Evolutionary conservation across 2,797 vertebrate species (phyloP).

Genomic region (Vireo griseus): DNA sequence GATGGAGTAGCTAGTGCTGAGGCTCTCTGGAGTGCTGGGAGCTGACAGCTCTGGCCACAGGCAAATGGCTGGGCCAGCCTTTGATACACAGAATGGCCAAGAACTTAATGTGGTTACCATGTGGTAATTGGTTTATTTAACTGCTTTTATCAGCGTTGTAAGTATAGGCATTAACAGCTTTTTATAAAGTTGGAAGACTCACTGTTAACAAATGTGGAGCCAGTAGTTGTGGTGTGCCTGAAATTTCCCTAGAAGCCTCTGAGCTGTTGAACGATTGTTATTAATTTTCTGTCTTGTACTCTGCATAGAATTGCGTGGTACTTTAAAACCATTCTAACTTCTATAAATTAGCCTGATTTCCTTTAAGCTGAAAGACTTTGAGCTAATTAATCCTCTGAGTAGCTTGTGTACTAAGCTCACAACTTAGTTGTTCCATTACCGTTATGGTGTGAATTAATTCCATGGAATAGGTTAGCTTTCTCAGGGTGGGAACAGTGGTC

Average conservation of each 20-base stretch:
- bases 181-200: background rate
- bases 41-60: background rate
- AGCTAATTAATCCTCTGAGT: conserved; percentile 9
- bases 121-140: background rate
- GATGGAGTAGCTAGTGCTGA: background rate
- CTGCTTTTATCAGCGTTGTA: background rate
- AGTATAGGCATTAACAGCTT: background rate
- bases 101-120: background rate
- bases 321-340: background rate
- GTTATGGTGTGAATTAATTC: background rate
- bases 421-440: background rate
- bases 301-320: background rate
- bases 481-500: background rate
- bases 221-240: background rate
- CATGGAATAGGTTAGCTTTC: background rate
- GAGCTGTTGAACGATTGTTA: background rate
- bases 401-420: background rate
- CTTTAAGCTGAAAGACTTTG: background rate
- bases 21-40: background rate
- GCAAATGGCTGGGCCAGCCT: background rate
- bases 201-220: background rate
- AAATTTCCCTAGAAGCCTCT: background rate
- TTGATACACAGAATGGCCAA: background rate
- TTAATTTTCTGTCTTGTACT: background rate
- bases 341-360: background rate